Conservation (phyloP, 1,140 invertebrate species). For the Drosophila triauraria region DNA sequence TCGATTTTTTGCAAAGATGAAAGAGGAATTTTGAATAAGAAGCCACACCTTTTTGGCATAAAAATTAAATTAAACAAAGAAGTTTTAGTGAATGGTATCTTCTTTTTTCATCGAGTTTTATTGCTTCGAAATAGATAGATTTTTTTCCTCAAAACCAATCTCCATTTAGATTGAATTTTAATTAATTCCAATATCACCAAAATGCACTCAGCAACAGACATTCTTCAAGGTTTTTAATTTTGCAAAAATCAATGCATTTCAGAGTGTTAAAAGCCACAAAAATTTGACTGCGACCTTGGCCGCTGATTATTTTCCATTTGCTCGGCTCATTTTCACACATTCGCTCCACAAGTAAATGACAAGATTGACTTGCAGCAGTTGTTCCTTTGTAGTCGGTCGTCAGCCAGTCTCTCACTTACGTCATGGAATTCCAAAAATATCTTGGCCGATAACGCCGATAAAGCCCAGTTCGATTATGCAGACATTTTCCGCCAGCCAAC, state of each 20-base stretch:
- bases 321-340: conserved; percentile 17
- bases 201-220: background rate
- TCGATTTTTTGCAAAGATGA: background rate
- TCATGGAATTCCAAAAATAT: conserved; percentile 76
- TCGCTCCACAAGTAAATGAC: conserved; percentile 1
- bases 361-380: conserved; percentile 57
- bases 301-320: conserved; percentile 29
- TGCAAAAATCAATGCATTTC: background rate
- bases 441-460: conserved; percentile 58
- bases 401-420: conserved; percentile 49
- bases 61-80: background rate
- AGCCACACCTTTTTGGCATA: background rate
- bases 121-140: background rate
- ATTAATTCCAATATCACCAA: no score
- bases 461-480: conserved; percentile 49
- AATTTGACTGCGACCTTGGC: conserved; percentile 27
- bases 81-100: background rate
- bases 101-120: background rate
- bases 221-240: background rate
- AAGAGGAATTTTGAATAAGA: background rate
- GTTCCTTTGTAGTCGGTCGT: conserved; percentile 27
- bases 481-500: conserved; percentile 23
- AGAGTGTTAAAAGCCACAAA: conserved; percentile 10
- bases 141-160: background rate
- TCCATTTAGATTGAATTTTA: no score